Conservation (phyloP, 1,140 invertebrate species). For the Drosophila sp. region DNA sequence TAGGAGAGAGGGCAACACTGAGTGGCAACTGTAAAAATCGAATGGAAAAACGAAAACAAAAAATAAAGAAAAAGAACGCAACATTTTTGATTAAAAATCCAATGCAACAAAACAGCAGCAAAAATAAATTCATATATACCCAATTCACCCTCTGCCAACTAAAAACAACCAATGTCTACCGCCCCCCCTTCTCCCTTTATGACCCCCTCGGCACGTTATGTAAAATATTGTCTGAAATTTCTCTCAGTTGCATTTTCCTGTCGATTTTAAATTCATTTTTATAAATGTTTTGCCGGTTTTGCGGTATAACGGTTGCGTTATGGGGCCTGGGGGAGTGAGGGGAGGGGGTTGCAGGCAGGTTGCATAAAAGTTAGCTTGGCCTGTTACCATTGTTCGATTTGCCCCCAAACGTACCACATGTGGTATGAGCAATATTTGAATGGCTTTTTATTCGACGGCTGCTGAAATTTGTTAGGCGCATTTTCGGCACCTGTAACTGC, state of each 20-base stretch:
- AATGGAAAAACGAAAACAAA: constrained; percentile 44
- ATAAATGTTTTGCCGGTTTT: constrained; percentile 77
- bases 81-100: constrained; percentile 79
- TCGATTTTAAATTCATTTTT: constrained; percentile 78
- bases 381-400: constrained; percentile 12
- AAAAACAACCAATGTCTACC: neutral
- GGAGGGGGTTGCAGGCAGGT: neutral
- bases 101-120: constrained; percentile 58
- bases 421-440: constrained; percentile 70
- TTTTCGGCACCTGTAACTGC: constrained; percentile 66
- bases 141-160: neutral
- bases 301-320: constrained; percentile 25
- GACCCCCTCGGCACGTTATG: constrained; percentile 1
- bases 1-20: neutral
- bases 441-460: constrained; percentile 14
- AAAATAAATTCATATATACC: constrained; percentile 49
- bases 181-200: neutral
- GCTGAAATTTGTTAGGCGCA: constrained; percentile 27
- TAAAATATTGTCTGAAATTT: constrained; percentile 70
- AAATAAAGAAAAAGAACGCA: constrained; percentile 44
- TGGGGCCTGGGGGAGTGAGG: neutral
- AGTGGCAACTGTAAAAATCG: constrained; percentile 56
- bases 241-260: constrained; percentile 65
- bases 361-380: constrained; percentile 26
- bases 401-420: constrained; percentile 43